Conservation (phyloP, 2,797 vertebrate species). For the Sphenodon punctatus region DNA sequence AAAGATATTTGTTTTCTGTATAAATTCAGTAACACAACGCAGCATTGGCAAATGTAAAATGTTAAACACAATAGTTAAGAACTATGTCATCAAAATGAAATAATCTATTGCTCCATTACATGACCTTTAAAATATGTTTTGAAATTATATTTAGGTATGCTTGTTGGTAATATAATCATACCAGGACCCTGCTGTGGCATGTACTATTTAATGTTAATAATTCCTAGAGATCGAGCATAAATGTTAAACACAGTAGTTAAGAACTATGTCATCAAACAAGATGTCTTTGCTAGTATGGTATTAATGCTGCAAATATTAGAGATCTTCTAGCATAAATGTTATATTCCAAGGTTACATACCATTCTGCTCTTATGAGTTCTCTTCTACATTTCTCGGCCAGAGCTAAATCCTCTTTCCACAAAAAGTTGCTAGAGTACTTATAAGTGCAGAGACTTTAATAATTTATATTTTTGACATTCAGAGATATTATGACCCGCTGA, state of each 20-base stretch:
- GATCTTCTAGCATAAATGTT: conserved; percentile 21
- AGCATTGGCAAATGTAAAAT: background rate
- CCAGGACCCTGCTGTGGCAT: conserved; percentile 11
- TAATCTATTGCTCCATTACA: background rate
- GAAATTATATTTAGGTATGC: background rate
- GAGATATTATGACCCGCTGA: conserved; percentile 60
- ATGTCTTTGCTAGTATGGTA: background rate
- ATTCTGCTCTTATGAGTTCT: conserved; percentile 20
- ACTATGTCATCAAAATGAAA: background rate
- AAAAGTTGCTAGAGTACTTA: conserved; percentile 65
- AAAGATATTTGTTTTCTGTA: background rate
- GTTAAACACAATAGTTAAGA: background rate
- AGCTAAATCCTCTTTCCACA: conserved; percentile 56
- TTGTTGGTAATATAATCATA: conserved; percentile 13
- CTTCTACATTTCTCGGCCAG: conserved; percentile 27
- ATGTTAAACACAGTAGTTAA: background rate
- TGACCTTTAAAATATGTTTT: conserved; percentile 16
- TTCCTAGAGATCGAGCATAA: conserved; percentile 12
- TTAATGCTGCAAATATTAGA: background rate
- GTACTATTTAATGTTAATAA: background rate
- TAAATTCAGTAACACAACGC: background rate
- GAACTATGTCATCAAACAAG: background rate
- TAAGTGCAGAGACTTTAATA: conserved; percentile 50
- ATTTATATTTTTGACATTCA: conserved; percentile 69
- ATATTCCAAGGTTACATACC: conserved; percentile 44